phyloP scores from a whole-genome alignment of 2,888 invertebrate species.

The Opisthograptis luteolata region DNA sequence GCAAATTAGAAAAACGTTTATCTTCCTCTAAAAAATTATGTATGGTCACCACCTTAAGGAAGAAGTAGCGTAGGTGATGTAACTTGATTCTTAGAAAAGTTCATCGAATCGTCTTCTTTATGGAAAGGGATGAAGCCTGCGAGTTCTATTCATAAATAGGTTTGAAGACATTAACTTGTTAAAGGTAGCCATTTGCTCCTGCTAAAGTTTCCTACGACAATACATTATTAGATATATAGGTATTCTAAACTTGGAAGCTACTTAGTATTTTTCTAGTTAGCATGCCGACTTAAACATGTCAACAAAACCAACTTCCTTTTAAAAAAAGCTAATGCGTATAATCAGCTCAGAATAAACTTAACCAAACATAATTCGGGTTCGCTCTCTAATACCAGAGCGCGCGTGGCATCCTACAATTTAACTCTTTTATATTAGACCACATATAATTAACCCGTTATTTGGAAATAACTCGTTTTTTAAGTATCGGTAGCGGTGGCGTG shows the following conservation, averaged over 20 bases:
- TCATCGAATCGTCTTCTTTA: too few relatives aligned
- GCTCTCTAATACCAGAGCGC: slow-evolving; percentile 60
- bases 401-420: slow-evolving; percentile 76
- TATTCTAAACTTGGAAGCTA: background rate
- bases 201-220: too few relatives aligned
- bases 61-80: too few relatives aligned
- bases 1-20: too few relatives aligned
- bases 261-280: slow-evolving; percentile 6
- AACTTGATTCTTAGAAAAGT: too few relatives aligned
- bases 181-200: too few relatives aligned
- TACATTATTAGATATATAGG: too few relatives aligned
- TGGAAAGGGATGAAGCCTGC: too few relatives aligned
- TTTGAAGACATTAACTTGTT: too few relatives aligned
- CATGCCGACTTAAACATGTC: slow-evolving; percentile 35
- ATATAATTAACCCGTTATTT: slow-evolving; percentile 71
- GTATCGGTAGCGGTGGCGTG: slow-evolving; percentile 76
- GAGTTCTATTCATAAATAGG: too few relatives aligned
- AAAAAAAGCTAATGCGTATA: slow-evolving; percentile 62
- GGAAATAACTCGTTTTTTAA: slow-evolving; percentile 72
- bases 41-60: too few relatives aligned
- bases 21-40: too few relatives aligned
- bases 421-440: slow-evolving; percentile 79
- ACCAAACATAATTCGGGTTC: slow-evolving; percentile 67
- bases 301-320: slow-evolving; percentile 50
- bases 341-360: slow-evolving; percentile 69